Percentiles rank a stretch among this genome's conserved stretches.
Evolutionary conservation across 2,888 invertebrate species (phyloP).

Genomic region (Nephrotoma appendiculata): DNA sequence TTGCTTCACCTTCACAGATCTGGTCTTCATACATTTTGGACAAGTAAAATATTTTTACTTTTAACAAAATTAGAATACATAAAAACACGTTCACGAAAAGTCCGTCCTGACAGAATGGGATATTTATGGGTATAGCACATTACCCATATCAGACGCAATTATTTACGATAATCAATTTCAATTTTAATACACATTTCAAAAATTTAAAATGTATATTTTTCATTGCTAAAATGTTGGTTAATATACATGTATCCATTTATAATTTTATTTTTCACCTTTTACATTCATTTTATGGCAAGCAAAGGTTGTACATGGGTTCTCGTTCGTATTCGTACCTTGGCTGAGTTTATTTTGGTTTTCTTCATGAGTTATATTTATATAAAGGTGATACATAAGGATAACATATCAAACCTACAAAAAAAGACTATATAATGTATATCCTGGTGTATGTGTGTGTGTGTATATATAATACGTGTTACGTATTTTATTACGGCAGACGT

Average conservation of each 20-base stretch:
- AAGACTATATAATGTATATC: background rate
- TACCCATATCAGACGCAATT: background rate
- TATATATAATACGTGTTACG: background rate
- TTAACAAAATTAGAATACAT: background rate
- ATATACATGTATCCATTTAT: background rate
- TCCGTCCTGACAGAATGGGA: background rate
- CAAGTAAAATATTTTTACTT: no score
- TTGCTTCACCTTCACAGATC: no score
- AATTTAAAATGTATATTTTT: background rate
- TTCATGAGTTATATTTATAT: background rate
- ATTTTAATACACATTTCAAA: background rate
- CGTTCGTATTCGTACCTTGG: background rate
- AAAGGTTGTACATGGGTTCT: background rate
- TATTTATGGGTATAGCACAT: background rate
- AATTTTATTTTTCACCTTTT: background rate
- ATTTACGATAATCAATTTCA: background rate
- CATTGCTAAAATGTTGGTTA: background rate
- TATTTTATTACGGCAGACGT: background rate
- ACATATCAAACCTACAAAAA: background rate
- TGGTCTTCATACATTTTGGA: no score
- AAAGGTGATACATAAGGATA: background rate
- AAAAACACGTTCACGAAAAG: background rate
- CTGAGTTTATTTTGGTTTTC: background rate
- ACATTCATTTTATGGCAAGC: background rate
- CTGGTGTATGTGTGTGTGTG: background rate